These are phyloP conservation scores for Rhizoglyphus robini DNA, from an alignment of 1,140 invertebrate genomes.

Conservation along the genomic window DNA sequence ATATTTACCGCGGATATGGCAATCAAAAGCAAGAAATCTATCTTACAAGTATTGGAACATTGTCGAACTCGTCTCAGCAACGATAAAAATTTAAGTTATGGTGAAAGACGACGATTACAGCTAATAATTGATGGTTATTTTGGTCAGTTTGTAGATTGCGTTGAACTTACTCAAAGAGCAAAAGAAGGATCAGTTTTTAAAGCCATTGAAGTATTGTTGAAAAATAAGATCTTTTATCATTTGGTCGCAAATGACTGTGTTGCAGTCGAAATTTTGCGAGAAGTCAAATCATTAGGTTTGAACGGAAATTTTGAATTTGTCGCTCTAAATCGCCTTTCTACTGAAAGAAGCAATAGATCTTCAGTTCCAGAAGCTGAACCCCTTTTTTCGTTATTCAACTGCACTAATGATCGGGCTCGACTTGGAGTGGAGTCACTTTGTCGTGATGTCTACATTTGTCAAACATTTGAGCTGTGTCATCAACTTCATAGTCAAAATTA, in stretches of 20 bases:
- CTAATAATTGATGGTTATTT: slow-evolving; percentile 8
- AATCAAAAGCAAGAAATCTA: not conserved
- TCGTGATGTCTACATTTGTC: slow-evolving; percentile 66
- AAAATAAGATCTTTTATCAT: not conserved
- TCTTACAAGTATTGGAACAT: not conserved
- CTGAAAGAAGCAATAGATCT: too few relatives aligned
- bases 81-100: not conserved
- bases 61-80: not conserved
- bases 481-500: slow-evolving; percentile 65
- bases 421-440: slow-evolving; percentile 73
- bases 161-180: not conserved
- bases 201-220: not conserved
- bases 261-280: not conserved
- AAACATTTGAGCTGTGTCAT: slow-evolving; percentile 62
- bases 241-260: not conserved
- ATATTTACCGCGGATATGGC: too few relatives aligned
- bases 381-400: too few relatives aligned
- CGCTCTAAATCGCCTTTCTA: not conserved
- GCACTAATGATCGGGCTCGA: not conserved
- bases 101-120: not conserved
- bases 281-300: not conserved
- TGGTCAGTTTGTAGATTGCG: slow-evolving; percentile 11
- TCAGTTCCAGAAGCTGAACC: too few relatives aligned
- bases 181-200: not conserved
- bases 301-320: not conserved